phyloP scores from a whole-genome alignment of 2,888 invertebrate genomes.

The Cryptophagus acutangulus region DNA sequence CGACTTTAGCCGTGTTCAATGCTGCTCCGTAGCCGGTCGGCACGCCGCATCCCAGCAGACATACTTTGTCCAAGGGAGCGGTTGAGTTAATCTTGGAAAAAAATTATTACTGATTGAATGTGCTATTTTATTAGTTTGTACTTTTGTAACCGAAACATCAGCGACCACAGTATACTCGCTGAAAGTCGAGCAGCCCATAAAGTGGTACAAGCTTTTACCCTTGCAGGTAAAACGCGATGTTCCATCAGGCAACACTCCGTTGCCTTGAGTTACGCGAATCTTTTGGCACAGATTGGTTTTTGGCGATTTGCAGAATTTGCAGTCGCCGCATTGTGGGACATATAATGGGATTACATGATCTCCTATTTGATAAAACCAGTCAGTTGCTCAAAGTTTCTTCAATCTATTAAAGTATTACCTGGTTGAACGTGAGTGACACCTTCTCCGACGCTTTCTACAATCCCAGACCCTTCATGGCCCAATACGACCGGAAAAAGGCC shows the following conservation, averaged over 20 bases:
- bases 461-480: conserved; percentile 94
- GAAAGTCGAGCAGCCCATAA: conserved; percentile 97
- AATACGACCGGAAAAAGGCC: conserved; percentile 88
- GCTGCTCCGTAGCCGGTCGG: conserved; percentile 95
- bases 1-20: conserved; percentile 88
- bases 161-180: conserved; percentile 91
- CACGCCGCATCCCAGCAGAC: conserved; percentile 88
- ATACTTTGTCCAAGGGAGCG: conserved; percentile 84
- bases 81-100: conserved; percentile 57
- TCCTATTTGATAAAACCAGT: conserved; percentile 48
- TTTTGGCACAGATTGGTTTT: conserved; percentile 97
- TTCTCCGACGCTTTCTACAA: conserved; percentile 95
- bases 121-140: no score
- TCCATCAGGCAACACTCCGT: conserved; percentile 89
- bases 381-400: not conserved
- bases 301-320: conserved; percentile 91
- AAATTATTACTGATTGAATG: conserved; percentile 8
- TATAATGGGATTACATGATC: conserved; percentile 98
- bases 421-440: conserved; percentile 81
- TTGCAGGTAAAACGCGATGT: conserved; percentile 80
- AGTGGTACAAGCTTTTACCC: conserved; percentile 76
- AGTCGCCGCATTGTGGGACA: conserved; percentile 93
- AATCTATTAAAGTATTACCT: conserved; percentile 49
- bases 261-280: conserved; percentile 80
- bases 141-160: conserved; percentile 93